These are phyloP conservation scores for Eurois occulta DNA, from an alignment of 2,888 invertebrate genomes.

Conservation along the genomic window DNA sequence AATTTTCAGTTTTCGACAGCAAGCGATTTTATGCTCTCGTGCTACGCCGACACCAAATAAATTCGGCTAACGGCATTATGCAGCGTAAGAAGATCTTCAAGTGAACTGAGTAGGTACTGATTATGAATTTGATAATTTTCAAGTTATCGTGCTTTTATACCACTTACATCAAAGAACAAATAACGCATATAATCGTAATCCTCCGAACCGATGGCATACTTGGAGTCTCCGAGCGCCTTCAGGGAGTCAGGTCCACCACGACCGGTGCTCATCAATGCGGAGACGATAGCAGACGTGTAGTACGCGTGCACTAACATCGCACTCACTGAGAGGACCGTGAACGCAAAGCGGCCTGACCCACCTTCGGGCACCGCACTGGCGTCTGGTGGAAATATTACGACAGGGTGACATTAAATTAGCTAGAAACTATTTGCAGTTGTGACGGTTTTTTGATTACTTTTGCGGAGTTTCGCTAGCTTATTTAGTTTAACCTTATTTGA, in stretches of 20 bases:
- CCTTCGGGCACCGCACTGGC: conserved; percentile 83
- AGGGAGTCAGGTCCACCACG: conserved; percentile 78
- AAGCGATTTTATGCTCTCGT: neutral
- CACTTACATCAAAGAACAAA: conserved; percentile 82
- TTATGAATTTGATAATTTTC: neutral
- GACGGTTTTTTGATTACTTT: neutral
- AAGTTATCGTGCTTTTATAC: neutral
- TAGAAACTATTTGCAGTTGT: neutral
- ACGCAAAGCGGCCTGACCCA: conserved; percentile 81
- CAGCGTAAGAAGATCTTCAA: neutral
- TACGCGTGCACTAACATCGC: conserved; percentile 86
- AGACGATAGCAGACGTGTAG: conserved; percentile 86
- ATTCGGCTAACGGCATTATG: neutral
- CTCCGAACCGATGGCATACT: conserved; percentile 82
- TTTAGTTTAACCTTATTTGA: too few species aligned
- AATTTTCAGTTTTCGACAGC: neutral
- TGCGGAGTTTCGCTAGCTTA: neutral
- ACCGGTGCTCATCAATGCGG: conserved; percentile 83
- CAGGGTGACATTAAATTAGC: neutral
- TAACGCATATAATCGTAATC: conserved; percentile 81
- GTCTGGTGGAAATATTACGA: conserved; percentile 69
- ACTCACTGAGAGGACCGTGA: conserved; percentile 80
- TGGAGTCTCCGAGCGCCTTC: conserved; percentile 80
- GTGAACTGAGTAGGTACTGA: neutral
- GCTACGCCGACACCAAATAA: neutral